A percentile compares a stretch with the other conserved stretches of the same genome.
phyloP scores from a whole-genome alignment of 1,140 invertebrate species.

The Brachionus manjavacas region DNA sequence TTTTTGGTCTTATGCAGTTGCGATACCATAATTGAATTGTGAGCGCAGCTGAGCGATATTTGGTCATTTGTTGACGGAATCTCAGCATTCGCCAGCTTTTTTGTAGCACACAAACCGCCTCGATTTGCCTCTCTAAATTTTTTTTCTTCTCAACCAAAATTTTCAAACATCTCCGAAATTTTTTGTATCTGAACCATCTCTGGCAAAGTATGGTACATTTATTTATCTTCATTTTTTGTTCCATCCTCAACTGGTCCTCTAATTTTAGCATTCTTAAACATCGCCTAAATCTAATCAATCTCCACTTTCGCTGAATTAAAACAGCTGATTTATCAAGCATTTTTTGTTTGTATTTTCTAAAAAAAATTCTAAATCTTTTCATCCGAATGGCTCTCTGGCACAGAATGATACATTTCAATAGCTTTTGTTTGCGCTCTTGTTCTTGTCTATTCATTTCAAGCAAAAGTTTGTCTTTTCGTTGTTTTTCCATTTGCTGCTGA shows the following conservation, averaged over 20 bases:
- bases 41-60: background rate
- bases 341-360: background rate
- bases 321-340: background rate
- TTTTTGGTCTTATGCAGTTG: background rate
- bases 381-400: background rate
- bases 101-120: background rate
- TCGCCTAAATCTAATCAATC: background rate
- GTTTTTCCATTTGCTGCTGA: background rate
- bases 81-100: background rate
- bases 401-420: background rate
- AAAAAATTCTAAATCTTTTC: conserved; percentile 28
- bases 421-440: background rate
- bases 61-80: background rate
- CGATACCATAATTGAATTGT: conserved; percentile 14
- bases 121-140: background rate
- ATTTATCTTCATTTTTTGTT: background rate
- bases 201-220: background rate
- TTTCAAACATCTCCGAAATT: background rate
- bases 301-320: conserved; percentile 8
- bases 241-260: background rate
- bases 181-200: background rate
- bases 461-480: background rate
- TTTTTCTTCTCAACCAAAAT: background rate
- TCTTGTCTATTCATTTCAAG: background rate
- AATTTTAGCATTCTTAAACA: background rate